Conservation (phyloP, 2,113 vertebrate species). For the Cairina moschata region DNA sequence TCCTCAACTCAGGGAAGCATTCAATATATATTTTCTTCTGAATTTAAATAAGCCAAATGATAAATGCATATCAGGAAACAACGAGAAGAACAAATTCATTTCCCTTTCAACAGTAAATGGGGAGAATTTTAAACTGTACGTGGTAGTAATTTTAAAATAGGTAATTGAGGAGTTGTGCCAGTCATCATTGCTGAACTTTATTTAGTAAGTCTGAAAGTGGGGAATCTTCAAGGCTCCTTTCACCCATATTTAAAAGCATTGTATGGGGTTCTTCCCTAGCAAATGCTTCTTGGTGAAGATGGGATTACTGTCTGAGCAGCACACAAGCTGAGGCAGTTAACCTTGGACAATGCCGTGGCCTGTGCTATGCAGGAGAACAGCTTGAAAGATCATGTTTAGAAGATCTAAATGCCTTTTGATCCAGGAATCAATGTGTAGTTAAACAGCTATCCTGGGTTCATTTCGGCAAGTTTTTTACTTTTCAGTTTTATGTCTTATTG, state of each 20-base stretch:
- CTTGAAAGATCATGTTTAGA: fast-evolving
- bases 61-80: neutral
- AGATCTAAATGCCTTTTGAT: neutral
- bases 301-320: neutral
- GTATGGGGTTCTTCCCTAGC: neutral
- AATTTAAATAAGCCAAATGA: neutral
- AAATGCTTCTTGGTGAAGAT: neutral
- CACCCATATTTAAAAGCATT: neutral
- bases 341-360: neutral
- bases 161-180: neutral
- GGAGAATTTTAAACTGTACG: neutral
- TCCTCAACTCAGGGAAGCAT: neutral
- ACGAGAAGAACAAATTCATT: neutral
- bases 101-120: neutral
- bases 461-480: neutral
- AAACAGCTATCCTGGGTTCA: neutral
- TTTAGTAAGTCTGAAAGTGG: neutral
- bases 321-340: neutral
- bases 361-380: neutral
- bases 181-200: neutral
- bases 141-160: neutral
- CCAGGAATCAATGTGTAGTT: neutral
- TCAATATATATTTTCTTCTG: neutral
- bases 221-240: neutral
- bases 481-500: neutral